Conservation (phyloP, 2,888 invertebrate species). For the Meliscaeva auricollis region DNA sequence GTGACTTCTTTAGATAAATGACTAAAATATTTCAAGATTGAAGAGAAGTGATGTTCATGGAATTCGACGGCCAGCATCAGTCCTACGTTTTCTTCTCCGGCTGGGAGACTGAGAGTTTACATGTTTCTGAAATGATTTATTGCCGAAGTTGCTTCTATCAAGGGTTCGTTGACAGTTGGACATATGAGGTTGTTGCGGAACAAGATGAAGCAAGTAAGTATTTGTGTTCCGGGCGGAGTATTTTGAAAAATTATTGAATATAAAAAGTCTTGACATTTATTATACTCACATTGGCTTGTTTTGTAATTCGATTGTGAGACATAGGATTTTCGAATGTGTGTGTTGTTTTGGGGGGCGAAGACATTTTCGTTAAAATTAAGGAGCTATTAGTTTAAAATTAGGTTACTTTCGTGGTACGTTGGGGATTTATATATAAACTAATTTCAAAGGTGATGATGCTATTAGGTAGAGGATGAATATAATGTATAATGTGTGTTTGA, state of each 20-base stretch:
- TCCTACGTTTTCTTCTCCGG: neutral
- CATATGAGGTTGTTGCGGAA: conserved; percentile 61
- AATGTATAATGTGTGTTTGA: no score
- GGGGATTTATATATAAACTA: neutral
- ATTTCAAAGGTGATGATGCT: neutral
- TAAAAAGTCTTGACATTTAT: conserved; percentile 47
- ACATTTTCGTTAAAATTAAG: conserved; percentile 29
- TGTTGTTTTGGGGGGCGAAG: neutral
- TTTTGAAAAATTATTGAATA: conserved; percentile 33
- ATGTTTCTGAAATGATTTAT: conserved; percentile 58
- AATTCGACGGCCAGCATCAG: conserved; percentile 18
- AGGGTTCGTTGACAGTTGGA: conserved; percentile 69
- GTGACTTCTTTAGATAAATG: conserved; percentile 31
- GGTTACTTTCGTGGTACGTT: neutral
- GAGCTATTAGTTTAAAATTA: conserved; percentile 41
- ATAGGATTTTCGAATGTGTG: neutral
- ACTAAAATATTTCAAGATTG: conserved; percentile 49
- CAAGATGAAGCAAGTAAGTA: neutral
- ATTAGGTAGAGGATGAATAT: neutral
- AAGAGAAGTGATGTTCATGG: conserved; percentile 48
- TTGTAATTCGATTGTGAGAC: conserved; percentile 14
- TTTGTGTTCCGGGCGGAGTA: conserved; percentile 19
- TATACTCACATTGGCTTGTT: conserved; percentile 32
- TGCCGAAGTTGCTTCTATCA: conserved; percentile 40
- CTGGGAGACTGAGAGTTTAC: conserved; percentile 2